Percentiles rank a stretch among this genome's conserved stretches.
Evolutionary conservation across 2,113 vertebrate species (phyloP).

Genomic region (Noctilio leporinus): DNA sequence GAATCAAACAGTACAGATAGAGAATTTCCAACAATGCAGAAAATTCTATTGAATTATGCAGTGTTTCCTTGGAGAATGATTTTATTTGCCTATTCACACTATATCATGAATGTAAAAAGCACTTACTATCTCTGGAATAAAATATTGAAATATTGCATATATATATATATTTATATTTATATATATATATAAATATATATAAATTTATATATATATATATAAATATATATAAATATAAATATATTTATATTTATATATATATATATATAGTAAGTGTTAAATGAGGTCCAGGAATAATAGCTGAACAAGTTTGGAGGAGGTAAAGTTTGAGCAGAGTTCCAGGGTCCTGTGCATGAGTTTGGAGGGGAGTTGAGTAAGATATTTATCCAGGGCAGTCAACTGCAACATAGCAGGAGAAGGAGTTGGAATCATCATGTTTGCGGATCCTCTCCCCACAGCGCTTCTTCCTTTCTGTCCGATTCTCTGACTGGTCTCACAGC

Average conservation of each 20-base stretch:
- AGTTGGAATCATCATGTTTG: constrained; percentile 26
- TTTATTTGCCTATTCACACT: background rate
- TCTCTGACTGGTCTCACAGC: no score
- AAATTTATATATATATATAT: background rate
- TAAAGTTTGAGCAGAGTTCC: background rate
- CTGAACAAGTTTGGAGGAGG: background rate
- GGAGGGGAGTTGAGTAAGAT: background rate
- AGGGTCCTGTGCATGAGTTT: background rate
- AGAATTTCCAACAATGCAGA: no score
- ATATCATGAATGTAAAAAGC: background rate
- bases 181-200: background rate
- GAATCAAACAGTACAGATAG: no score
- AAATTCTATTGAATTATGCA: background rate
- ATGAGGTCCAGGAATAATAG: background rate
- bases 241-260: background rate
- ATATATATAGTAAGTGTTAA: background rate
- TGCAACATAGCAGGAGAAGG: constrained; percentile 14
- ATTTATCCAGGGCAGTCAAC: background rate
- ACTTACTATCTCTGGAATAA: background rate
- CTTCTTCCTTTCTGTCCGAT: no score
- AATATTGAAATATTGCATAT: background rate
- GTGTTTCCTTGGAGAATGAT: background rate
- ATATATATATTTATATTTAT: background rate
- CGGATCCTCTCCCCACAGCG: no score
- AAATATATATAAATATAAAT: background rate